Evolutionary conservation across 2,888 invertebrate genomes (phyloP).

Genomic region (Adelphocoris suturalis): DNA sequence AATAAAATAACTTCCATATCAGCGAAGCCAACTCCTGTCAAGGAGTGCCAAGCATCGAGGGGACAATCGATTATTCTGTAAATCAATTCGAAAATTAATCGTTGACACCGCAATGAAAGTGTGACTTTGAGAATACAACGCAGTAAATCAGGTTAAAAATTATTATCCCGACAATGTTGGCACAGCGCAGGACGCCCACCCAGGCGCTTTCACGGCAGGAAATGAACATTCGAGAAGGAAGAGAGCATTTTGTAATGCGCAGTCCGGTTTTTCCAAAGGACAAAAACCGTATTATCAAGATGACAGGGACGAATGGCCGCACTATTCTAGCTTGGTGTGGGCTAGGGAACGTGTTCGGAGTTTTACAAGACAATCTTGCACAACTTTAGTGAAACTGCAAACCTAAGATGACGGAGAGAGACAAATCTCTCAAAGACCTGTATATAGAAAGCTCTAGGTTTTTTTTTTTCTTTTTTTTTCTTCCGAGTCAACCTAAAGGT

Average conservation of each 20-base stretch:
- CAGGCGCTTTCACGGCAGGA: not conserved
- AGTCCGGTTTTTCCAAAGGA: constrained; percentile 12
- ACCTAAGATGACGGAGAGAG: too few species aligned
- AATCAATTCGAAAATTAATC: constrained; percentile 29
- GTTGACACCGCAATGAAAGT: not conserved
- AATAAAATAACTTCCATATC: too few species aligned
- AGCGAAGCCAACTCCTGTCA: not conserved
- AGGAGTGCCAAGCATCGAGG: not conserved
- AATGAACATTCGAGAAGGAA: constrained; percentile 13
- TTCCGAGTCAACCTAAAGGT: too few species aligned
- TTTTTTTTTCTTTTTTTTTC: too few species aligned
- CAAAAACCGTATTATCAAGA: constrained; percentile 4
- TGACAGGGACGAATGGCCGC: constrained; percentile 11
- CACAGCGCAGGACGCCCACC: constrained; percentile 13
- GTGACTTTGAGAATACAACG: constrained; percentile 23
- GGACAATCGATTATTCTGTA: not conserved
- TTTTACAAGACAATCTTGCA: constrained; percentile 15
- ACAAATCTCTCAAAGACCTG: too few species aligned
- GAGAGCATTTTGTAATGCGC: constrained; percentile 15
- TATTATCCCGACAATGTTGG: constrained; percentile 11
- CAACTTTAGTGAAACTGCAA: not conserved
- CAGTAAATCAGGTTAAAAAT: constrained; percentile 12
- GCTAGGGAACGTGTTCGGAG: constrained; percentile 12
- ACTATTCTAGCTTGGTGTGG: not conserved
- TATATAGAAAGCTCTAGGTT: too few species aligned